A percentile compares a stretch with the other conserved stretches of the same genome.
Evolutionary conservation across 35 echinoderm and acorn worm genomes (phyloP).

Genomic region (Heliocidaris tuberculata): DNA sequence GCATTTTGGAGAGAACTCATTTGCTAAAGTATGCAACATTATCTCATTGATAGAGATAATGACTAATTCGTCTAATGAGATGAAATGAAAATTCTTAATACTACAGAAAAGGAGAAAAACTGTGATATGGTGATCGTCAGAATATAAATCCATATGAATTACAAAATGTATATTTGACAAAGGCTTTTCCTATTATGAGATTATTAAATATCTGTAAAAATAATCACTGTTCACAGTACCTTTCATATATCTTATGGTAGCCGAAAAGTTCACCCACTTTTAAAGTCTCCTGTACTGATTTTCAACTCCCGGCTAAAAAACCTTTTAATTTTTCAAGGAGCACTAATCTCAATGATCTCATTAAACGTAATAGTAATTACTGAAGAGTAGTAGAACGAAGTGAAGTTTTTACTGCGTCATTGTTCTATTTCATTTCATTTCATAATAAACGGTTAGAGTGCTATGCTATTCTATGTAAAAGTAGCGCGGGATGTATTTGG

Average conservation of each 20-base stretch:
- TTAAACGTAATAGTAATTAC: background rate
- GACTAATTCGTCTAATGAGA: background rate
- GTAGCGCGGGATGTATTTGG: too few relatives aligned
- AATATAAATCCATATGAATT: background rate
- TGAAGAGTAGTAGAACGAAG: background rate
- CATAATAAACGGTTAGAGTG: background rate
- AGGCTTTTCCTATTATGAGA: background rate
- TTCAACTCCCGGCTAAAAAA: background rate
- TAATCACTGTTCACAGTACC: background rate
- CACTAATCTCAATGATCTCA: background rate
- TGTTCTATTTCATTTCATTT: background rate
- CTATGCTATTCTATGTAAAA: too few relatives aligned
- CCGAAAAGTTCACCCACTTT: too few relatives aligned
- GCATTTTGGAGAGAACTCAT: conserved; percentile 34
- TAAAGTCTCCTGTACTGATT: too few relatives aligned
- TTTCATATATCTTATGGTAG: background rate
- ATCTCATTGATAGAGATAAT: background rate
- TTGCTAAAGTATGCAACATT: background rate
- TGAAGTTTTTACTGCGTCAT: background rate
- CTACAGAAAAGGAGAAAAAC: background rate
- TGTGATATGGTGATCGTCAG: background rate
- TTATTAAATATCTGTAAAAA: background rate
- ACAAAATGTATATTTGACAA: background rate
- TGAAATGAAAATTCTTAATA: background rate
- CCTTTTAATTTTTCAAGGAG: background rate